A percentile compares a stretch with the other conserved stretches of the same genome.
Conservation (phyloP, 2,888 invertebrate genomes). For the Hetaerina titia region DNA sequence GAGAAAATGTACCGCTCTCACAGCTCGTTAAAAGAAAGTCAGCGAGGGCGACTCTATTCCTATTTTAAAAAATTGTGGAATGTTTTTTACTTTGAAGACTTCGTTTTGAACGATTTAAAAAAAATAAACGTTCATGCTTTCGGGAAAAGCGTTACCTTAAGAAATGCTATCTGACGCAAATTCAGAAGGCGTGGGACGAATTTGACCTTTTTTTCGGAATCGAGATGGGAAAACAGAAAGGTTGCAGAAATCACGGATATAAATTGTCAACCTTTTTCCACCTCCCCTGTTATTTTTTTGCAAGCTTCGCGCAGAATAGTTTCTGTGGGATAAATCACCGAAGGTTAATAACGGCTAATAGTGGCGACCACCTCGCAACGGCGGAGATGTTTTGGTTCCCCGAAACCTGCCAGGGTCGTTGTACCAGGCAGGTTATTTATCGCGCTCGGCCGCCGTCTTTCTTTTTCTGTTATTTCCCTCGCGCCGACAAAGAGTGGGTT, state of each 20-base stretch:
- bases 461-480: neutral
- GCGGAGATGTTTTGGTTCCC: neutral
- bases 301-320: neutral
- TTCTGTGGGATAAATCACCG: neutral
- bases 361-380: neutral
- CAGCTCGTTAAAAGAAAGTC: neutral
- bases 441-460: neutral
- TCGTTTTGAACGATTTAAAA: too few relatives aligned
- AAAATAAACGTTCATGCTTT: neutral
- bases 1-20: neutral
- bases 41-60: too few relatives aligned
- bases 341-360: neutral
- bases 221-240: neutral
- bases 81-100: too few relatives aligned
- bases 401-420: slow-evolving; percentile 13
- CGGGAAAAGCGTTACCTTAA: neutral
- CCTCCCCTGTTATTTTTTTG: neutral
- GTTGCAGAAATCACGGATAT: neutral
- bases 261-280: neutral
- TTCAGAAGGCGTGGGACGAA: neutral
- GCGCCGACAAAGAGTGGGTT: neutral
- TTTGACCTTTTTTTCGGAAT: neutral
- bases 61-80: too few relatives aligned
- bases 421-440: slow-evolving; percentile 31
- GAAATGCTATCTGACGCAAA: neutral